A percentile compares a stretch with the other conserved stretches of the same genome.
Conservation (phyloP, 2,113 vertebrate species). For the Elachura formosa region DNA sequence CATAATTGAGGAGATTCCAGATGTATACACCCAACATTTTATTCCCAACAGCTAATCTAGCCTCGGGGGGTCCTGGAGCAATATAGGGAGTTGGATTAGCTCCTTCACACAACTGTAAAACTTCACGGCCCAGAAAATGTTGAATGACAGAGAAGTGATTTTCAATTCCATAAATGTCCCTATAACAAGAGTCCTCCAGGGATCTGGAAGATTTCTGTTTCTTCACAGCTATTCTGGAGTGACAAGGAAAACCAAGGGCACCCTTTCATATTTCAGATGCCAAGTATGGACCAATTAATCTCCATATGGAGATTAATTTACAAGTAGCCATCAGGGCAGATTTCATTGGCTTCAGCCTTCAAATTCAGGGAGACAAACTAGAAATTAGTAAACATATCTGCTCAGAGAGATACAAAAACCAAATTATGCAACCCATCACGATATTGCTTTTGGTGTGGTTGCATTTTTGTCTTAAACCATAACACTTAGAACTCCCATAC, state of each 20-base stretch:
- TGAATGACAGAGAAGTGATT: neutral
- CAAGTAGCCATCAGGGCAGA: neutral
- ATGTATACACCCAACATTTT: rapidly evolving
- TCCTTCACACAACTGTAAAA: neutral
- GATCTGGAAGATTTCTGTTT: neutral
- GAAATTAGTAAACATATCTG: neutral
- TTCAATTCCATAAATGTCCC: neutral
- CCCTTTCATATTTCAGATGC: neutral
- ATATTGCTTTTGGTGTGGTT: neutral
- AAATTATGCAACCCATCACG: neutral
- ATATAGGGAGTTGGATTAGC: neutral
- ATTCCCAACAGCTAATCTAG: neutral
- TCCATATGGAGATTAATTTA: neutral
- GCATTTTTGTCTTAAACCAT: neutral
- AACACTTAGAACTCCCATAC: neutral
- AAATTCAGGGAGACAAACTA: neutral
- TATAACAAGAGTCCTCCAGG: neutral
- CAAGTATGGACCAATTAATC: neutral
- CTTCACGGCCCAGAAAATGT: neutral
- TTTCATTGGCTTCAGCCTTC: neutral
- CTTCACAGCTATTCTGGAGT: neutral
- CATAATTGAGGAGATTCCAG: neutral
- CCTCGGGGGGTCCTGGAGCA: neutral
- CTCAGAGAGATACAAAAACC: neutral
- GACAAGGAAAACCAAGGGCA: neutral